Conservation (phyloP, 2,888 invertebrate genomes). For the Tuberolachnus salignus region DNA sequence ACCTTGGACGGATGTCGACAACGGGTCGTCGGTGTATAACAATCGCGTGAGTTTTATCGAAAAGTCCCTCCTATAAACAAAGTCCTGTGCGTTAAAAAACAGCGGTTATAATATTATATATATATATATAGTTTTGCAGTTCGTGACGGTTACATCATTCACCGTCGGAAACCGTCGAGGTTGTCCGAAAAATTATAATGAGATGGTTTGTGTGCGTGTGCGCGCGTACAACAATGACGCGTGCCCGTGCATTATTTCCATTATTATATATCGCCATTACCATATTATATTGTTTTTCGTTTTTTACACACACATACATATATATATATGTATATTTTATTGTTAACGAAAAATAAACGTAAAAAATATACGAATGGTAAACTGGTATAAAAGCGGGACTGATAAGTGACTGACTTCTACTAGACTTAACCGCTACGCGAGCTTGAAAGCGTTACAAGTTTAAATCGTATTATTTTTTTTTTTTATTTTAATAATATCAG, state of each 20-base stretch:
- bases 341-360: too few relatives aligned
- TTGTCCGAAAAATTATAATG: slow-evolving; percentile 41
- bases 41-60: slow-evolving; percentile 37
- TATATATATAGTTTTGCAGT: too few relatives aligned
- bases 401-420: too few relatives aligned
- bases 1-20: slow-evolving; percentile 29
- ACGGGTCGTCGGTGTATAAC: not conserved
- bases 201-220: not conserved
- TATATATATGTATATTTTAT: too few relatives aligned
- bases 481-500: too few relatives aligned
- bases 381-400: too few relatives aligned
- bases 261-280: not conserved
- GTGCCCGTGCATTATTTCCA: not conserved
- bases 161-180: slow-evolving; percentile 46
- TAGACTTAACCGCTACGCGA: too few relatives aligned
- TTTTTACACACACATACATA: too few relatives aligned
- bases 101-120: too few relatives aligned
- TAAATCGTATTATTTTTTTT: too few relatives aligned
- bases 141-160: slow-evolving; percentile 26
- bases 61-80: not conserved
- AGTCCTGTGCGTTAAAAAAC: not conserved
- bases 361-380: too few relatives aligned
- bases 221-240: not conserved
- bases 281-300: not conserved
- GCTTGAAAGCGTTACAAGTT: too few relatives aligned